These are phyloP conservation scores for Papilio polyxenes DNA, from an alignment of 1,140 invertebrate genomes.

Conservation along the genomic window DNA sequence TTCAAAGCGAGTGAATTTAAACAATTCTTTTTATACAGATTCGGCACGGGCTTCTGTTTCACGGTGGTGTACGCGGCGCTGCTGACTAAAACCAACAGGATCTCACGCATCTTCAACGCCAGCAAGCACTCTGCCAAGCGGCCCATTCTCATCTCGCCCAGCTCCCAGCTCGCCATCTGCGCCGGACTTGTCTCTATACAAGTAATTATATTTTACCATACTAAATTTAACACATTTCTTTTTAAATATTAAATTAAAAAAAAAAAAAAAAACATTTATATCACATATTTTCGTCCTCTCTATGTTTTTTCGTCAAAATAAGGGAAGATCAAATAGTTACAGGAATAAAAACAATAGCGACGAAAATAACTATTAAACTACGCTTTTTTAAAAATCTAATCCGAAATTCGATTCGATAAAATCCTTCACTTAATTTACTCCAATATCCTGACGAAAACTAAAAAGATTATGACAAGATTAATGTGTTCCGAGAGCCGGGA, in stretches of 20 bases:
- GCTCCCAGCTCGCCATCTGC: constrained; percentile 96
- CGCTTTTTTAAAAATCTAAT: background rate
- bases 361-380: background rate
- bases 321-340: too few species aligned
- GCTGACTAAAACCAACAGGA: constrained; percentile 95
- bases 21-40: constrained; percentile 79
- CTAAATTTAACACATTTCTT: background rate
- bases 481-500: background rate
- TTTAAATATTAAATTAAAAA: constrained; percentile 12
- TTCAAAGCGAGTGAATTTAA: constrained; percentile 39
- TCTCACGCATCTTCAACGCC: constrained; percentile 94
- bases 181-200: constrained; percentile 89
- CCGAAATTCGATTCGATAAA: background rate
- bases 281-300: background rate
- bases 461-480: background rate
- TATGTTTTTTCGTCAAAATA: too few species aligned
- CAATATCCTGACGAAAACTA: background rate
- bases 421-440: background rate
- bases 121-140: constrained; percentile 90
- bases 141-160: constrained; percentile 95
- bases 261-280: background rate
- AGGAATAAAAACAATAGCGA: too few species aligned
- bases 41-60: constrained; percentile 94
- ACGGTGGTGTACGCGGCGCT: constrained; percentile 95
- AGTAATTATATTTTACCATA: constrained; percentile 74